Percentiles rank a stretch among this genome's conserved stretches.
Evolutionary conservation across 2,113 vertebrate genomes (phyloP).

Genomic region (Chloropsis cyanopogon): DNA sequence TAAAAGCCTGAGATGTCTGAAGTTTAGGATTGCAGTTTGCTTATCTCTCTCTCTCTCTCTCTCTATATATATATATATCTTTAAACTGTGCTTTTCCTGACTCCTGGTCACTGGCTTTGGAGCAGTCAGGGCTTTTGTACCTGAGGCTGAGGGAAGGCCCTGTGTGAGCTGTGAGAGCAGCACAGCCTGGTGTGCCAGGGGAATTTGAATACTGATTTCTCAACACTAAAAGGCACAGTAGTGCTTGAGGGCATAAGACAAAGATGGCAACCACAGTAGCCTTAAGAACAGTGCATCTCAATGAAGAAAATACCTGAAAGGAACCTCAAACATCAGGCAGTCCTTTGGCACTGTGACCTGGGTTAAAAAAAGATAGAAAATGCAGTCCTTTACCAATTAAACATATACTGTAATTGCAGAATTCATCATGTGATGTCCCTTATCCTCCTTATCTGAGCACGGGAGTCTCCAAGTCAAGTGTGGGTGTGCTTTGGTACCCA

Average conservation of each 20-base stretch:
- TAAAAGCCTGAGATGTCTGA: neutral
- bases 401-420: neutral
- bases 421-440: neutral
- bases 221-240: neutral
- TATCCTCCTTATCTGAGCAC: neutral
- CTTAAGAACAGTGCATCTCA: neutral
- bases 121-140: neutral
- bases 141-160: neutral
- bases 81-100: neutral
- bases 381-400: neutral
- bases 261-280: neutral
- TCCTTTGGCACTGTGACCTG: neutral
- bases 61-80: neutral
- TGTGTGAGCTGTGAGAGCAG: neutral
- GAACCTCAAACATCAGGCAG: neutral
- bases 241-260: neutral
- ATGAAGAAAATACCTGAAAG: neutral
- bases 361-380: conserved; percentile 3
- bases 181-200: neutral
- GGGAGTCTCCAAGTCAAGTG: neutral
- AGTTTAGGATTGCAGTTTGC: neutral
- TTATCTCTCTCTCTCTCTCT: neutral
- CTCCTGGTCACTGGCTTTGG: neutral
- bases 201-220: neutral
- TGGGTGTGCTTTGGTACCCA: neutral